phyloP scores from a whole-genome alignment of 1,140 invertebrate genomes.

The Stegodyphus dumicola region DNA sequence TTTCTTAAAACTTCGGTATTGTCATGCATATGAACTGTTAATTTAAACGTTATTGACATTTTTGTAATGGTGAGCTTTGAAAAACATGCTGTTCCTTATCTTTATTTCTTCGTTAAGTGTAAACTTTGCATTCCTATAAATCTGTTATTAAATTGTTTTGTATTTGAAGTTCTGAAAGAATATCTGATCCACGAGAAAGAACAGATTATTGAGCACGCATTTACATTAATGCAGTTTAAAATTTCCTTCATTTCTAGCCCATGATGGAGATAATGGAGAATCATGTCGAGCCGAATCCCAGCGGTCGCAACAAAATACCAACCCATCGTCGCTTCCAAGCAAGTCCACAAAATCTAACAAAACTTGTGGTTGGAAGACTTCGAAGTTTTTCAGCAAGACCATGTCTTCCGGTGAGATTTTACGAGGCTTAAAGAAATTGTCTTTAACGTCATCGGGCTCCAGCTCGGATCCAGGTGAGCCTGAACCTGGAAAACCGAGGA shows the following conservation, averaged over 20 bases:
- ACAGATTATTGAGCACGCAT: no score
- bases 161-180: no score
- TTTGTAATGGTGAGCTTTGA: no score
- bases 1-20: no score
- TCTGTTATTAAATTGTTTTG: no score
- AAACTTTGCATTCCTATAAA: no score
- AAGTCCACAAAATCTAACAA: constrained; percentile 23
- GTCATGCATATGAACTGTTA: no score
- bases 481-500: constrained; percentile 2
- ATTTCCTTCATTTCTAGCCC: not conserved
- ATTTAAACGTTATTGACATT: no score
- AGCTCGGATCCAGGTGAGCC: constrained; percentile 9
- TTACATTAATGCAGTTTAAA: no score
- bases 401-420: constrained; percentile 59
- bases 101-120: no score
- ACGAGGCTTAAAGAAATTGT: constrained; percentile 48
- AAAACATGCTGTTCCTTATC: no score
- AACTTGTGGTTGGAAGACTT: constrained; percentile 54
- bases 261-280: not conserved
- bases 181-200: no score
- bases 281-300: not conserved
- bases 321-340: not conserved
- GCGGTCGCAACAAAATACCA: not conserved
- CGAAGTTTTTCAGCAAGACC: constrained; percentile 55
- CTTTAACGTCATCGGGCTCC: constrained; percentile 41